phyloP scores from a whole-genome alignment of 2,113 vertebrate genomes.

The Dolichallabes microphthalmus region DNA sequence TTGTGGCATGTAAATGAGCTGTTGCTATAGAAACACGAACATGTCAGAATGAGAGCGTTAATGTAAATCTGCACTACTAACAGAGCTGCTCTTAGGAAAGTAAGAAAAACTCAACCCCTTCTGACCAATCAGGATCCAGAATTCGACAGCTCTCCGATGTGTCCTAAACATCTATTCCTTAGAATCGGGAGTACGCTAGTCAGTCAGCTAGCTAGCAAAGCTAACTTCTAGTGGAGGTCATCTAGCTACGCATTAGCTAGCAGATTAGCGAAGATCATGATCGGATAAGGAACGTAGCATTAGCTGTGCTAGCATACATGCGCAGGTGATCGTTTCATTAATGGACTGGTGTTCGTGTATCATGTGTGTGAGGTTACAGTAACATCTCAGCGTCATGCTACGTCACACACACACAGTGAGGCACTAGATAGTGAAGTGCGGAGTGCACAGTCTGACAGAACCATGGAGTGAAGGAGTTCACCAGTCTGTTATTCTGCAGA shows the following conservation, averaged over 20 bases:
- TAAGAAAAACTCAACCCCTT: neutral
- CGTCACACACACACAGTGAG: neutral
- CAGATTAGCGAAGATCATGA: neutral
- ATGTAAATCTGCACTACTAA: neutral
- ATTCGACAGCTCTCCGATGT: neutral
- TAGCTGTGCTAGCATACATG: neutral
- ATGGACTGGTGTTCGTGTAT: neutral
- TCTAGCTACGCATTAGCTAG: neutral
- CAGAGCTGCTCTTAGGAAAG: neutral
- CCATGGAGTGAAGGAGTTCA: neutral
- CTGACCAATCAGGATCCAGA: neutral
- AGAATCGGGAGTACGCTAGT: neutral
- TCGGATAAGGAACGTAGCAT: neutral
- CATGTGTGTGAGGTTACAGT: neutral
- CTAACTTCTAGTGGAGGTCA: neutral
- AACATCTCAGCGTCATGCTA: neutral
- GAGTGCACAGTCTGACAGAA: neutral
- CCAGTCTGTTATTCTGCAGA: neutral
- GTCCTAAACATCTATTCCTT: neutral
- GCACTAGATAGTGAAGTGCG: neutral
- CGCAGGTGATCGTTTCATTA: neutral
- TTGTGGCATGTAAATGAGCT: neutral
- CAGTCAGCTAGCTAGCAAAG: neutral
- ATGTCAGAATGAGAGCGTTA: neutral
- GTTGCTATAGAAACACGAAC: neutral